A percentile compares a stretch with the other conserved stretches of the same genome.
These are phyloP conservation scores for Cryptotermes secundus DNA, from an alignment of 1,140 invertebrate genomes.

Conservation along the genomic window DNA sequence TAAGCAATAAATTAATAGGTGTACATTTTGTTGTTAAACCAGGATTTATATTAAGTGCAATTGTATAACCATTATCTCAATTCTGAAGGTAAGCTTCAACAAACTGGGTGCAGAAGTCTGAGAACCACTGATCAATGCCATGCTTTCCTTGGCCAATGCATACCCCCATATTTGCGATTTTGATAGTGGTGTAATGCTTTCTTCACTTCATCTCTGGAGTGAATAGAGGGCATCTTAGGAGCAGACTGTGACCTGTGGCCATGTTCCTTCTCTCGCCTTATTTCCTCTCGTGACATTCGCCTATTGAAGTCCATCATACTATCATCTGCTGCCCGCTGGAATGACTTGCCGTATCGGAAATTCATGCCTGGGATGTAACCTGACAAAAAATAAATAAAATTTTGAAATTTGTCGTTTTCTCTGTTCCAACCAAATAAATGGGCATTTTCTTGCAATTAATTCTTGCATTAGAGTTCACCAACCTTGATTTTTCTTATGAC, in stretches of 20 bases:
- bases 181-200: slow-evolving; percentile 50
- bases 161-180: slow-evolving; percentile 55
- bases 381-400: slow-evolving; percentile 36
- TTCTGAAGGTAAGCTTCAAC: too few relatives aligned
- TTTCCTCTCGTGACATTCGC: slow-evolving; percentile 21
- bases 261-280: slow-evolving; percentile 28
- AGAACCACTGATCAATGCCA: too few relatives aligned
- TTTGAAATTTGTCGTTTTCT: too few relatives aligned
- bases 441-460: too few relatives aligned
- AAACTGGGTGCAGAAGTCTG: too few relatives aligned
- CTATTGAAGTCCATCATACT: slow-evolving; percentile 63
- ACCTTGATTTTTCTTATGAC: too few relatives aligned
- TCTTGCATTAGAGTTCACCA: too few relatives aligned
- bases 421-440: too few relatives aligned
- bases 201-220: slow-evolving; percentile 54
- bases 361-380: slow-evolving; percentile 62
- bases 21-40: too few relatives aligned
- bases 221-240: slow-evolving; percentile 55
- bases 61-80: too few relatives aligned
- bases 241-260: slow-evolving; percentile 49
- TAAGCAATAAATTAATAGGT: too few relatives aligned
- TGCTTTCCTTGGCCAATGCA: background rate
- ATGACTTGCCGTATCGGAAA: slow-evolving; percentile 65
- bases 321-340: slow-evolving; percentile 66
- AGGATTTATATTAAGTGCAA: too few relatives aligned